Conservation (phyloP, 37 sponge, comb jelly and placozoan species). For the Hormiphora californensis region DNA sequence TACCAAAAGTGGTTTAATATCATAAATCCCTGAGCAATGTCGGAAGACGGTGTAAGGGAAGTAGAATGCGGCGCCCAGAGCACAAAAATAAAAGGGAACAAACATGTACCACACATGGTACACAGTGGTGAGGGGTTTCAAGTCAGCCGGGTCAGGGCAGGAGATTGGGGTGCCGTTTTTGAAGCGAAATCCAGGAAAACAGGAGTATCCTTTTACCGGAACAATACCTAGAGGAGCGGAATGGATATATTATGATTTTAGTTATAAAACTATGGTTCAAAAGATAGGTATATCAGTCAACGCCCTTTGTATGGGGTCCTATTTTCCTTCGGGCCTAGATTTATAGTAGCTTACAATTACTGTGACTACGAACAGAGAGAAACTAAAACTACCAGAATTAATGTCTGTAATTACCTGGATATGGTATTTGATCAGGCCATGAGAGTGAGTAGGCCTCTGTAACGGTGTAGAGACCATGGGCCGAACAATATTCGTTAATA, state of each 20-base stretch:
- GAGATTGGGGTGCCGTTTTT: background rate
- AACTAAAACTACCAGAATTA: too few species aligned
- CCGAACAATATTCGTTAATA: slow-evolving; percentile 16
- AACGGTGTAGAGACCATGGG: slow-evolving; percentile 26
- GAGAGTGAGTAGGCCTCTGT: slow-evolving; percentile 1
- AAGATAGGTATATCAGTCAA: too few species aligned
- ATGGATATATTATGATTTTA: too few species aligned
- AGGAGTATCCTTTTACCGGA: background rate
- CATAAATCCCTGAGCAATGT: slow-evolving; percentile 21
- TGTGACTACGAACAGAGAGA: too few species aligned
- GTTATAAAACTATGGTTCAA: too few species aligned
- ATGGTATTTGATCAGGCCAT: slow-evolving; percentile 41
- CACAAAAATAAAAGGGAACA: slow-evolving; percentile 47
- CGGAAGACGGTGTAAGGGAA: slow-evolving; percentile 52
- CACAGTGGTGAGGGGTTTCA: slow-evolving; percentile 21
- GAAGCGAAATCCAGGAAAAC: background rate
- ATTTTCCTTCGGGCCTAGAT: too few species aligned
- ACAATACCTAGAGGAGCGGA: background rate
- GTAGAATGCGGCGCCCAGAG: slow-evolving; percentile 11
- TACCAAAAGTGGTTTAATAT: slow-evolving; percentile 22
- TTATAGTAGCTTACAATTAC: too few species aligned
- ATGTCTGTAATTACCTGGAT: slow-evolving; percentile 54
- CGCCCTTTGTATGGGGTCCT: too few species aligned
- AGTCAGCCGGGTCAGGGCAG: slow-evolving; percentile 2
- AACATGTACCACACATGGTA: slow-evolving; percentile 52